Evolutionary conservation across 2,888 invertebrate species (phyloP), one percentile per base, ranked within the genome.

Genomic region (Cephalotes varians): DNA sequence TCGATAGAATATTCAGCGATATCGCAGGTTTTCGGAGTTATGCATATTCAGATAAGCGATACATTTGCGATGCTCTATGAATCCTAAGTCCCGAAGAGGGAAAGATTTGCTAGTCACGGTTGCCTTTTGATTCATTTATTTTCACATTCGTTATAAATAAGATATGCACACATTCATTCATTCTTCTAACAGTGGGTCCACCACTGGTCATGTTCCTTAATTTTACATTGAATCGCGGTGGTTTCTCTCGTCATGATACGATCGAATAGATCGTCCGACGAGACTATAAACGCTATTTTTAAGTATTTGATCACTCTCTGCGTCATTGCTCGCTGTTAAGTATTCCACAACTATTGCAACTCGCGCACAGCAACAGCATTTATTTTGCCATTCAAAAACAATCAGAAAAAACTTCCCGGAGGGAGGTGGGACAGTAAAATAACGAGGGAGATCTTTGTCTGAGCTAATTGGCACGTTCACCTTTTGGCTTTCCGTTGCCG

Each of bases 161-260:
- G 90, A 90, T 91, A 90, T 91, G 90, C 93, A 93, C 93, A 92
- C 93, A 91, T 90, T 91, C 94, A 94, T 93, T 94, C 94, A 94
- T 92, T 93, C 94, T 92, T 86, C 84, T 90, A 88, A 90, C 92
- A 90, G 91, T 92, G 91, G 92, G 90, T 93, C 92, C 90, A 93
- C 91, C 93, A 93, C 88, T 91, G 89, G 87, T 92, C 90, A 91
- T 91, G 85, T 87, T 90, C 87, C 88, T 87, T 81, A 89, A 89
- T 91, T 79, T 90, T 88, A 88, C 73, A 86, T 83, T 40, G 82
- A 89, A 88, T 81, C 83, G 72, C 82, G 79, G 64, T 74, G 85
- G 82, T 62, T 62, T 40, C 84, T 90, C 85, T 82, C 86, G 34
- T 40, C 21, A 15, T 21, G 3, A 77, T 84, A 81, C 81, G 71